Percentiles rank a stretch among this genome's conserved stretches.
These are phyloP conservation scores for Tetramorium parvispinum DNA, from an alignment of 1,140 invertebrate genomes.

Conservation along the genomic window DNA sequence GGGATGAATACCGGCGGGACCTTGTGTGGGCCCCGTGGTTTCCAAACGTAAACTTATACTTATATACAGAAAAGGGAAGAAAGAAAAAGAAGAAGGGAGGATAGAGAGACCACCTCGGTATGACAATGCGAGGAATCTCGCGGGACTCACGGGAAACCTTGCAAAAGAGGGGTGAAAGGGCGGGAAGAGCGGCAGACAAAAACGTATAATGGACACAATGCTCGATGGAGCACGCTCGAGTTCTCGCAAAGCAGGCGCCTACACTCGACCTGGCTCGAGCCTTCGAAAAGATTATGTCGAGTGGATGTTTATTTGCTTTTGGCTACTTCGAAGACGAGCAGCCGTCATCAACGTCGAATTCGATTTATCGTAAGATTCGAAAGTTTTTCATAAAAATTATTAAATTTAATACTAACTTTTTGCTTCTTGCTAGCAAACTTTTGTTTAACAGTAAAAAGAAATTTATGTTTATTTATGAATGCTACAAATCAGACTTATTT, in stretches of 20 bases:
- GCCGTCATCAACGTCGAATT: slow-evolving; percentile 31
- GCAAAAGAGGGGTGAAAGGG: slow-evolving; percentile 26
- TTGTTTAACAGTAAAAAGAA: neutral
- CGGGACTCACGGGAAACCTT: slow-evolving; percentile 67
- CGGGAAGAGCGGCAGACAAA: slow-evolving; percentile 50
- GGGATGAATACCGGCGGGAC: slow-evolving; percentile 68
- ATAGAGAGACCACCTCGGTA: slow-evolving; percentile 43
- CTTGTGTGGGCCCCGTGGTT: slow-evolving; percentile 64
- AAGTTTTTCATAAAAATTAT: neutral
- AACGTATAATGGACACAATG: slow-evolving; percentile 75
- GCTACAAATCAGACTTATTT: neutral
- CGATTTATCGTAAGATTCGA: neutral
- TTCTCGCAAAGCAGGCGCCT: slow-evolving; percentile 70
- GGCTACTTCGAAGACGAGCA: slow-evolving; percentile 27
- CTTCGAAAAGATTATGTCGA: slow-evolving; percentile 76
- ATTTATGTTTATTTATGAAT: neutral
- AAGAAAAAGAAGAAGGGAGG: slow-evolving; percentile 3
- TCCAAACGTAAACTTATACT: slow-evolving; percentile 76
- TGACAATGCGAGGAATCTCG: slow-evolving; percentile 72
- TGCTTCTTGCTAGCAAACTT: neutral
- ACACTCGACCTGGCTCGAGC: slow-evolving; percentile 65
- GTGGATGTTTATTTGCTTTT: slow-evolving; percentile 74
- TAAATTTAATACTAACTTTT: neutral
- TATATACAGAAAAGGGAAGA: slow-evolving; percentile 64
- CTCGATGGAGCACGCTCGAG: slow-evolving; percentile 67